Conservation (phyloP, 2,113 vertebrate genomes). For the Thalassoma bifasciatum region DNA sequence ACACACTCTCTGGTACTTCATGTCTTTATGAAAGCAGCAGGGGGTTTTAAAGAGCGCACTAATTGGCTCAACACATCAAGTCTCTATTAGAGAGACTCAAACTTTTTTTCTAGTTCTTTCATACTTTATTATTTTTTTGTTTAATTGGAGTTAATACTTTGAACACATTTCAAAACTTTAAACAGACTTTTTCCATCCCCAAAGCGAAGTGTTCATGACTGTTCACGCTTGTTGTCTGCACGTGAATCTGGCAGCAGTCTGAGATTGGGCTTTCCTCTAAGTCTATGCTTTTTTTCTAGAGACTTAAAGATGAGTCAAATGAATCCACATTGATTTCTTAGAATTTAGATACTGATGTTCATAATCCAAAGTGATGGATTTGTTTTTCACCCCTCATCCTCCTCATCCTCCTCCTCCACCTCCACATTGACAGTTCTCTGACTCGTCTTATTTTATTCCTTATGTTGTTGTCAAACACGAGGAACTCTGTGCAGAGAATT, state of each 20-base stretch:
- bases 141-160: too few relatives aligned
- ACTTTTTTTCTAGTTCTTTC: too few relatives aligned
- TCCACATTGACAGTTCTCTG: neutral
- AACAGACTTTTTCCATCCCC: too few relatives aligned
- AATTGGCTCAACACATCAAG: too few relatives aligned
- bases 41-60: too few relatives aligned
- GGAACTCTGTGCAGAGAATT: neutral
- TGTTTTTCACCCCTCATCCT: neutral
- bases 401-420: neutral
- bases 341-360: neutral
- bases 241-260: too few relatives aligned
- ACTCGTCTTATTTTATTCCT: slow-evolving; percentile 2
- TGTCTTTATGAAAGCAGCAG: too few relatives aligned
- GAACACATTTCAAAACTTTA: too few relatives aligned
- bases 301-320: neutral
- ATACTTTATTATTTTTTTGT: too few relatives aligned
- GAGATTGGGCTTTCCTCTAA: neutral
- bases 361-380: neutral
- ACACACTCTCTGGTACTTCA: too few relatives aligned
- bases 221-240: neutral
- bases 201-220: neutral
- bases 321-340: neutral
- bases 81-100: too few relatives aligned
- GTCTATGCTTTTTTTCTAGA: neutral
- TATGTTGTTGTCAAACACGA: slow-evolving; percentile 9